A percentile compares a stretch with the other conserved stretches of the same genome.
These are phyloP conservation scores for Pelecanoides urinatrix DNA, from an alignment of 2,113 vertebrate genomes.

Conservation along the genomic window DNA sequence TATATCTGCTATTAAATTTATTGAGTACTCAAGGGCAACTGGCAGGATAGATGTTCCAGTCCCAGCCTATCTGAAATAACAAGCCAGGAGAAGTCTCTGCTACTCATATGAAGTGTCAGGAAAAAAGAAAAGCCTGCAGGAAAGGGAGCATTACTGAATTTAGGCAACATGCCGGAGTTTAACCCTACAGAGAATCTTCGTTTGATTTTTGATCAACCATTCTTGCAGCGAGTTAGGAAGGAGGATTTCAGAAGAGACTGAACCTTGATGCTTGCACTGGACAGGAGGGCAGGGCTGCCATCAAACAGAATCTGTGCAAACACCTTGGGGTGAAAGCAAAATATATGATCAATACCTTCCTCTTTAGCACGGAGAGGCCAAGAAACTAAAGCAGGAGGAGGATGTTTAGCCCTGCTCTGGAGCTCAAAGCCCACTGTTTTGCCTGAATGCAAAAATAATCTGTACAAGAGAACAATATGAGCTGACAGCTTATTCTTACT, in stretches of 20 bases:
- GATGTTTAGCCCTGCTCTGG: not conserved
- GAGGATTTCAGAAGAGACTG: not conserved
- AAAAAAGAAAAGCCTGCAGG: constrained; percentile 9
- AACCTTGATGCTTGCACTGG: not conserved
- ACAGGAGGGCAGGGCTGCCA: not conserved
- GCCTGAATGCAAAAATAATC: not conserved
- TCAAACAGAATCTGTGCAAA: not conserved
- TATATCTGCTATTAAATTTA: constrained; percentile 42
- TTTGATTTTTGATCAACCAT: constrained; percentile 28
- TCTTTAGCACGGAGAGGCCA: not conserved
- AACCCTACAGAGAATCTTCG: not conserved
- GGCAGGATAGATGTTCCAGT: constrained; percentile 51
- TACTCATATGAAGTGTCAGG: constrained; percentile 10
- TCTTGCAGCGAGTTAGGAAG: not conserved
- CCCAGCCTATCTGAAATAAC: constrained; percentile 45
- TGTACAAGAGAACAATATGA: not conserved
- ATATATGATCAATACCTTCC: not conserved
- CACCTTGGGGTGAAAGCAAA: not conserved
- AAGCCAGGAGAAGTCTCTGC: constrained; percentile 26
- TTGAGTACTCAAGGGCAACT: constrained; percentile 33
- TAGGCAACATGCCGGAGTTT: not conserved
- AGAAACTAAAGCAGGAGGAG: not conserved
- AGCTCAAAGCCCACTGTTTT: not conserved
- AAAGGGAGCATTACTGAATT: not conserved
- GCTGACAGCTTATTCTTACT: not conserved